A percentile compares a stretch with the other conserved stretches of the same genome.
Evolutionary conservation across 1,140 invertebrate species (phyloP).

Genomic region (Linepithema humile): DNA sequence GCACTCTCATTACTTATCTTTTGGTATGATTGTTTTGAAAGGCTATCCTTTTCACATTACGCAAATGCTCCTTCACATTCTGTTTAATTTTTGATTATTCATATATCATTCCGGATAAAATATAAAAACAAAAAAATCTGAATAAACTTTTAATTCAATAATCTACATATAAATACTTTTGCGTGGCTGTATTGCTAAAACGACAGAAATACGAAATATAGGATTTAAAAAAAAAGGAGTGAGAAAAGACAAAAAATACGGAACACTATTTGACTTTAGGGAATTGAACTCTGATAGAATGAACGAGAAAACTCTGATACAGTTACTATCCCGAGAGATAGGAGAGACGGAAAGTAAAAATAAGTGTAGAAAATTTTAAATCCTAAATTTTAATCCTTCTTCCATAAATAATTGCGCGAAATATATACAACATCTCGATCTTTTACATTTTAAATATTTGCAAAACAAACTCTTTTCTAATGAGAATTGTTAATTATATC

Average conservation of each 20-base stretch:
- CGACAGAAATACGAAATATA: background rate
- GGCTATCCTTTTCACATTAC: no score
- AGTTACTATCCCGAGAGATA: slow-evolving; percentile 47
- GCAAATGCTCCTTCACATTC: no score
- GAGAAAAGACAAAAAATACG: slow-evolving; percentile 53
- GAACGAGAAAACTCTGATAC: slow-evolving; percentile 63
- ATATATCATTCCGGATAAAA: background rate
- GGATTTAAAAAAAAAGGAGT: slow-evolving; percentile 41
- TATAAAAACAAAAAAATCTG: slow-evolving; percentile 33
- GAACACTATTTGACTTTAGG: slow-evolving; percentile 41
- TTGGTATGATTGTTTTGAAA: background rate
- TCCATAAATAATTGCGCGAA: background rate
- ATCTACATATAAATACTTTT: slow-evolving; percentile 58
- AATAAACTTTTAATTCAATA: slow-evolving; percentile 46
- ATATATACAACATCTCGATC: background rate
- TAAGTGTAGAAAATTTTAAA: background rate
- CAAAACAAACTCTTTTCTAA: background rate
- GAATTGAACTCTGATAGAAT: slow-evolving; percentile 58
- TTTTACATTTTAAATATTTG: background rate
- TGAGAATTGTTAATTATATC: background rate
- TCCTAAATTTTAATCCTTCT: no score
- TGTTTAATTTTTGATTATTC: background rate
- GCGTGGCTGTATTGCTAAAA: slow-evolving; percentile 24
- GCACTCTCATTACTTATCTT: background rate
- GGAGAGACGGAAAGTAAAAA: slow-evolving; percentile 32